These are phyloP conservation scores for Hyphantria cunea DNA, from an alignment of 1,140 invertebrate species.

Conservation along the genomic window DNA sequence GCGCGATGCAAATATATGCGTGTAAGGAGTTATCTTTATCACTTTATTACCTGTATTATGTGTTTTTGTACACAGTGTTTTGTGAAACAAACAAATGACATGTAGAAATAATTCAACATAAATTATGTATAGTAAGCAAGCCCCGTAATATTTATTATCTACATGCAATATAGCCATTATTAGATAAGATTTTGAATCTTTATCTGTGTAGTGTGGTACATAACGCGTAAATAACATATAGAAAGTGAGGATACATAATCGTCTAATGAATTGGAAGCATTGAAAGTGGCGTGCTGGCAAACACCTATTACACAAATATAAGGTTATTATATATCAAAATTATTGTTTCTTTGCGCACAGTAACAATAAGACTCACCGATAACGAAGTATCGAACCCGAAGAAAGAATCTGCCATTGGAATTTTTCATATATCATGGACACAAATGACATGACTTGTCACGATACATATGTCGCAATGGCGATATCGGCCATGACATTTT, in stretches of 20 bases:
- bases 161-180: background rate
- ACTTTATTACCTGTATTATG: conserved; percentile 14
- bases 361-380: conserved; percentile 83
- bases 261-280: conserved; percentile 22
- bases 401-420: conserved; percentile 92
- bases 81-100: conserved; percentile 32
- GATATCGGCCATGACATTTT: conserved; percentile 68
- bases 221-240: conserved; percentile 6
- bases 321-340: conserved; percentile 41
- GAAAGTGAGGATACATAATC: conserved; percentile 20
- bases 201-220: background rate
- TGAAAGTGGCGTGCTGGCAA: conserved; percentile 36
- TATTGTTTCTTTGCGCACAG: conserved; percentile 34
- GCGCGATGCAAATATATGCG: background rate
- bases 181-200: too few species aligned
- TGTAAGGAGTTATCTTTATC: conserved; percentile 9
- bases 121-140: conserved; percentile 18
- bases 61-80: conserved; percentile 31
- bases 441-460: conserved; percentile 86
- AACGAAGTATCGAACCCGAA: conserved; percentile 89
- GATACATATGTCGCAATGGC: conserved; percentile 78
- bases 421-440: conserved; percentile 83
- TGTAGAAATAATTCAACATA: conserved; percentile 19
- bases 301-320: conserved; percentile 6
- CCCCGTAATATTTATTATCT: too few species aligned